Base-by-base conservation (phyloP, 2,113 vertebrate genomes). In the Myrmophylax atrothorax region DNA sequence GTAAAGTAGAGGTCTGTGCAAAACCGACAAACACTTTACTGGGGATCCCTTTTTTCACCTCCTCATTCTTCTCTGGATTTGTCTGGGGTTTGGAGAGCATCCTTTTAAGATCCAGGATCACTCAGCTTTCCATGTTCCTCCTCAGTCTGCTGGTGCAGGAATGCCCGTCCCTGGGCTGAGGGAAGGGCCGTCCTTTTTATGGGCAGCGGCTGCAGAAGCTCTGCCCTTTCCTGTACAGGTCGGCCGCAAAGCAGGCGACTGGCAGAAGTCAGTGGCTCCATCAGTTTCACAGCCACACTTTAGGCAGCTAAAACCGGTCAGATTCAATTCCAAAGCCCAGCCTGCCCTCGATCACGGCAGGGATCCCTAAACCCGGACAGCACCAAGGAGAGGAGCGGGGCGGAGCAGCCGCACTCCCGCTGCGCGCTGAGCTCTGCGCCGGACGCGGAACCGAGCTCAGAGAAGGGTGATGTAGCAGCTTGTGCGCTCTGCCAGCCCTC, bases 261-360 rank as follows among this genome's bases (percentile, higher is more conserved):
- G 40, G 3, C 1, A 1, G 16, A n/a, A 29, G 37, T 1, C 26
- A 6, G 40, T 1, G 35, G 12, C 66, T 37, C 37, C 0, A 3
- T 14, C 44, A 44, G 28, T 5, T 25, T 49, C 62, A 33, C 4
- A 13, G 53, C 38, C 62, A 2, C 12, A 0, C 15, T 68, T 23
- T 1, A 1, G 42, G 72, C 58, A 70, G 35, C 73, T 80, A 15
- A 6, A 53, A 66, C 9, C 2, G 26, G 63, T 60, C 83, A 3
- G 18, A 10, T 22, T 42, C 55, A 1, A 0, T 18, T 53, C 40
- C 67, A 66, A 40, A 90, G 73, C 49, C 56, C 72, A 7, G 46
- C 3, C 42, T 40, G 67, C 49, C 63, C 52, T 37, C 11, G 0
- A 1, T 15, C 42, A 3, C 1, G 35, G 8, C 82, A 20, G 18